These are phyloP conservation scores for Camarhynchus parvulus DNA, from an alignment of 2,113 vertebrate genomes.

Conservation along the genomic window DNA sequence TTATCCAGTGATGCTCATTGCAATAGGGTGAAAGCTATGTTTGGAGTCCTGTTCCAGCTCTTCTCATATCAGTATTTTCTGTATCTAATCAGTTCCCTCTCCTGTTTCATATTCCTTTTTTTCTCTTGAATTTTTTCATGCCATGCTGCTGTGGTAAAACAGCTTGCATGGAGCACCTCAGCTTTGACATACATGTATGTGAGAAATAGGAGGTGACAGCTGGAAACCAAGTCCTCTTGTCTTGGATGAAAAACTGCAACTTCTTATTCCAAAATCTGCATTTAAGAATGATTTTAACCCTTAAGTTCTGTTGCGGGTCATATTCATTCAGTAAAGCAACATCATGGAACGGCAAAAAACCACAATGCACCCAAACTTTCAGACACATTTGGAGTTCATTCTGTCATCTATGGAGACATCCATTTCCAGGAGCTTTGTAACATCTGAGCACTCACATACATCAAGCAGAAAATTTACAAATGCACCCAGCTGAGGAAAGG, in stretches of 20 bases:
- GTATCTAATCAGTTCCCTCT: not conserved
- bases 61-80: not conserved
- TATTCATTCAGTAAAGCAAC: not conserved
- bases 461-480: constrained; percentile 53
- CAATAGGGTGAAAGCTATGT: not conserved
- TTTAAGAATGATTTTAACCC: not conserved
- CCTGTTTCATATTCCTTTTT: not conserved
- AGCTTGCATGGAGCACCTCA: not conserved
- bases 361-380: not conserved
- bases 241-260: not conserved
- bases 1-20: not conserved
- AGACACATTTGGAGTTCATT: not conserved
- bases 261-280: not conserved
- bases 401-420: not conserved
- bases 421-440: not conserved
- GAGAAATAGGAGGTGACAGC: not conserved
- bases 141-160: not conserved
- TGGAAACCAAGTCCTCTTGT: not conserved
- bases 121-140: not conserved
- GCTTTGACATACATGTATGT: not conserved
- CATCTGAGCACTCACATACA: constrained; percentile 28
- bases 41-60: not conserved
- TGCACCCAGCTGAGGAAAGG: not conserved
- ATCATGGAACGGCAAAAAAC: not conserved
- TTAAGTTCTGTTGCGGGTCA: not conserved